Conservation (phyloP, 2,888 invertebrate species). For the Thymelicus acteon region DNA sequence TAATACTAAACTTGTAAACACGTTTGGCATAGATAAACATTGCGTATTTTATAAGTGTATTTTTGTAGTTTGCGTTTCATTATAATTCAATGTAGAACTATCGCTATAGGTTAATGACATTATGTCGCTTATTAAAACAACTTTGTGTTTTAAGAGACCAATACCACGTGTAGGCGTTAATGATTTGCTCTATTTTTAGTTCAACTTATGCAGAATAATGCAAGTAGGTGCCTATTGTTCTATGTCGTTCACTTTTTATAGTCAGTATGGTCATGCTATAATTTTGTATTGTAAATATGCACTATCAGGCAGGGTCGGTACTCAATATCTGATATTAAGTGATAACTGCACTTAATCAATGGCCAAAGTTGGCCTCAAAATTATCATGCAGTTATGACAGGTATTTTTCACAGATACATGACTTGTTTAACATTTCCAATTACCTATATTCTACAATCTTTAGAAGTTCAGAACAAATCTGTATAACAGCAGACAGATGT, state of each 20-base stretch:
- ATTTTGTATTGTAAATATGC: not conserved
- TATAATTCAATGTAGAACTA: slow-evolving; percentile 15
- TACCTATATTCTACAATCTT: too few species aligned
- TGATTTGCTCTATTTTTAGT: slow-evolving; percentile 30
- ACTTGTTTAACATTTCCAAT: too few species aligned
- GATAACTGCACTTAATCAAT: not conserved
- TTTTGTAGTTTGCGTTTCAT: slow-evolving; percentile 27
- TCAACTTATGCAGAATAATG: slow-evolving; percentile 34
- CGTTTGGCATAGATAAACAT: slow-evolving; percentile 43
- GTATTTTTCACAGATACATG: not conserved
- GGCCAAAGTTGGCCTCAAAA: not conserved
- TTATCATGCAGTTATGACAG: not conserved
- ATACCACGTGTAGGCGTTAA: slow-evolving; percentile 32
- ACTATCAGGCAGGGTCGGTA: not conserved
- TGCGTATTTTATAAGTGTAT: slow-evolving; percentile 31
- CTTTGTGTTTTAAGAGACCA: slow-evolving; percentile 20
- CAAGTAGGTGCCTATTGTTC: slow-evolving; percentile 27
- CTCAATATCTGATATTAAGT: not conserved
- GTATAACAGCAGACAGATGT: too few species aligned
- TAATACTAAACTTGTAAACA: slow-evolving; percentile 65
- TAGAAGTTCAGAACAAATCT: too few species aligned
- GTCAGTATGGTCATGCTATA: not conserved
- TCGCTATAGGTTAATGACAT: slow-evolving; percentile 56
- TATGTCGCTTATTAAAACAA: slow-evolving; percentile 33
- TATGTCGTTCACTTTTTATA: slow-evolving; percentile 22